Evolutionary conservation across 2,797 vertebrate species (phyloP), one percentile per base, ranked within the genome.

Genomic region (Anolis apletophallus): DNA sequence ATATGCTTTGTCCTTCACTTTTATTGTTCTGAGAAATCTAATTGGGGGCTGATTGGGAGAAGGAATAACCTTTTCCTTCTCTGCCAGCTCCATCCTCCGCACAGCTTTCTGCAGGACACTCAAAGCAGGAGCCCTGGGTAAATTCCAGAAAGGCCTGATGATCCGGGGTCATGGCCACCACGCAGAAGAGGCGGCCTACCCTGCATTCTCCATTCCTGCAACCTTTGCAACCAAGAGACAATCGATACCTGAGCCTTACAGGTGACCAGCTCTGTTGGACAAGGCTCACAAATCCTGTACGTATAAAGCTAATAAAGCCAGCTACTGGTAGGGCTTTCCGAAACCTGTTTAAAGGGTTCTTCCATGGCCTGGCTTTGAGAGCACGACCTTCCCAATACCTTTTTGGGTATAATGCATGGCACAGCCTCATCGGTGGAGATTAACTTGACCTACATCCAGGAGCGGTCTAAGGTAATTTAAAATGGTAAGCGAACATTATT

Each of bases 71-170:
- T 72, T 23, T 59, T 52, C 55, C 40, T 91, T 64, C 17, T 12
- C 77, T 80, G 87, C 77, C 0, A 21, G 67, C 80, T 80, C 88
- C 85, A 81, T 89, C 90, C 90, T 88, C 90, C 80, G 36, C 84
- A 32, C 88, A 0, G 78, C 67, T 91, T 94, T 93, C 92, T 93
- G 32, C 75, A 90, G 93, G 93, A 90, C 86, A 74, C 90, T 87
- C 91, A 29, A 3, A 85, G 52, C 0, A 5, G 46, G 5, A 13
- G 78, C 76, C 88, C 89, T 72, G 69, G 83, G 85, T 91, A 90
- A 87, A 81, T 89, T 86, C 87, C 88, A 89, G 21, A 10, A n/a
- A 0, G 6, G 32, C 54, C 0, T 26, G 88, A 80, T 80, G 86
- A 72, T 61, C 59, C n/a, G 1, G 26, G 84, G 71, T 69, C 71